Evolutionary conservation across 2,797 vertebrate species (phyloP).

Genomic region (Cossypha heuglini): DNA sequence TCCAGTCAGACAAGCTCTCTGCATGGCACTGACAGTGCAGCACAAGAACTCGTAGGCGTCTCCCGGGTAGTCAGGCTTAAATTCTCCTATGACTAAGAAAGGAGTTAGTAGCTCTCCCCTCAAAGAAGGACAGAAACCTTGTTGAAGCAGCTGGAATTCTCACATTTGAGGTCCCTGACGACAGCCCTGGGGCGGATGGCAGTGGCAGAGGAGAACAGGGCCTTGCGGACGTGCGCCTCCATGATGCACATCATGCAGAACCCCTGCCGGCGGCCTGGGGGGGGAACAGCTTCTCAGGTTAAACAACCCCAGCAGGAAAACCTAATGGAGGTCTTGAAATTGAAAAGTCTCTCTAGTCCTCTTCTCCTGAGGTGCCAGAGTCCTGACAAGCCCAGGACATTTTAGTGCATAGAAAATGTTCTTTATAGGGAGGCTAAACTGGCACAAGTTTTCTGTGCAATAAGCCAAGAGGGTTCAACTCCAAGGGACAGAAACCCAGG

Average conservation of each 20-base stretch:
- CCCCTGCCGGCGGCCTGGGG: background rate
- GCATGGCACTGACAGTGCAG: background rate
- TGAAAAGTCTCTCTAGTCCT: background rate
- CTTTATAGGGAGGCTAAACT: background rate
- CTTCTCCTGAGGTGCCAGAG: background rate
- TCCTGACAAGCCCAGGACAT: accelerated
- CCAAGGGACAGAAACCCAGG: background rate
- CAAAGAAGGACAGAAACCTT: too few relatives aligned
- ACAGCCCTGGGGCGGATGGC: background rate
- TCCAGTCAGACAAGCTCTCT: background rate
- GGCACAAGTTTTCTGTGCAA: background rate
- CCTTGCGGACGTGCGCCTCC: background rate
- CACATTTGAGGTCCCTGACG: background rate
- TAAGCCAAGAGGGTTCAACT: background rate
- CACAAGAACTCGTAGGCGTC: background rate
- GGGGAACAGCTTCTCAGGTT: background rate
- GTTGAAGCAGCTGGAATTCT: background rate
- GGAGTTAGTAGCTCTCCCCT: background rate
- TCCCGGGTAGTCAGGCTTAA: background rate
- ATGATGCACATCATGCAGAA: background rate
- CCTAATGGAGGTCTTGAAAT: too few relatives aligned
- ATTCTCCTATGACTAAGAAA: background rate
- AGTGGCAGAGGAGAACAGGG: background rate
- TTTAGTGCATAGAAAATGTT: background rate
- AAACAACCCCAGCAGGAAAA: background rate